Percentiles rank a stretch among this genome's conserved stretches.
These are phyloP conservation scores for Ashinkailepas kermadecensis DNA, from an alignment of 2,888 invertebrate species.

Conservation along the genomic window DNA sequence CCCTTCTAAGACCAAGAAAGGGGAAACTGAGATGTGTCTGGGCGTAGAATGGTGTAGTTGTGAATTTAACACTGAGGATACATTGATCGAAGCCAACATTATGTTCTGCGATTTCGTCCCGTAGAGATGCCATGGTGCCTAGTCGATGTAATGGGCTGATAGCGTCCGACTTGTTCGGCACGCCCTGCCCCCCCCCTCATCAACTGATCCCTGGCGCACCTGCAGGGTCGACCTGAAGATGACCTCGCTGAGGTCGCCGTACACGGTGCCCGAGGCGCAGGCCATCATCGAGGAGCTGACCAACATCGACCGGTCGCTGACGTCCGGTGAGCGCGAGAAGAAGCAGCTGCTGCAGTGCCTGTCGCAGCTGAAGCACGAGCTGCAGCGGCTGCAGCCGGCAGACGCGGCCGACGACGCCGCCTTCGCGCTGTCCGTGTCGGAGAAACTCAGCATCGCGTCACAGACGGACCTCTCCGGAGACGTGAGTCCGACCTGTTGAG, in stretches of 20 bases:
- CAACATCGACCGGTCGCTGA: slow-evolving; percentile 83
- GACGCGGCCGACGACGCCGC: slow-evolving; percentile 62
- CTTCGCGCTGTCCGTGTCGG: slow-evolving; percentile 71
- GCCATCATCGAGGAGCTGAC: slow-evolving; percentile 90
- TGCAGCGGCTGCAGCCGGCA: slow-evolving; percentile 27
- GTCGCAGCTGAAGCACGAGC: slow-evolving; percentile 84
- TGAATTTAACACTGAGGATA: too few relatives aligned
- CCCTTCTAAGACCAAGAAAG: too few relatives aligned
- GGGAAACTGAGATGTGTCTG: too few relatives aligned
- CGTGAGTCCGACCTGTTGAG: slow-evolving; percentile 42
- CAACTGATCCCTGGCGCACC: background rate
- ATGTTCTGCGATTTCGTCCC: too few relatives aligned
- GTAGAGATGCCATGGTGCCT: too few relatives aligned
- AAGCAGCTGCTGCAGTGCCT: slow-evolving; percentile 88
- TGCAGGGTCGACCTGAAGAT: slow-evolving; percentile 62
- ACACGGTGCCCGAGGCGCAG: slow-evolving; percentile 88
- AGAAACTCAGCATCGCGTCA: slow-evolving; percentile 85
- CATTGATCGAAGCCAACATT: too few relatives aligned
- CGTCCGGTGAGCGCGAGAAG: slow-evolving; percentile 86
- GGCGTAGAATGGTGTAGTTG: too few relatives aligned
- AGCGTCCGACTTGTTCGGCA: too few relatives aligned
- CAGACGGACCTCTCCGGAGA: slow-evolving; percentile 93
- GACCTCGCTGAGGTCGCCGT: slow-evolving; percentile 54
- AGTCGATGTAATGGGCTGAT: too few relatives aligned
- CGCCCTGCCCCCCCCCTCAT: too few relatives aligned